phyloP scores from a whole-genome alignment of 2,113 vertebrate genomes.

The Atlantisia rogersi region DNA sequence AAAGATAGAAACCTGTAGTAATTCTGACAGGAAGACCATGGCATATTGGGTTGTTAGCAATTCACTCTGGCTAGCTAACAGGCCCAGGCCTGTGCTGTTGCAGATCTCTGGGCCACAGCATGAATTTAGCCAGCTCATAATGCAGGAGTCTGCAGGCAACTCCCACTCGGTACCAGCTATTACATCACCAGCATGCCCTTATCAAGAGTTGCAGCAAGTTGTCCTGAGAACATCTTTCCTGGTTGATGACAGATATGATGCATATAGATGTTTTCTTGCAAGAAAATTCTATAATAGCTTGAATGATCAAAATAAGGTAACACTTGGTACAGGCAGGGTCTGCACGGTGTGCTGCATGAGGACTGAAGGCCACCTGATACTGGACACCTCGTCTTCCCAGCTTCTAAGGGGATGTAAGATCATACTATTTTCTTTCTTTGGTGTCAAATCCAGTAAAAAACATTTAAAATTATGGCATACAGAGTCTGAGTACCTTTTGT shows the following conservation, averaged over 20 bases:
- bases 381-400: neutral
- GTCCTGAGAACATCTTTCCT: neutral
- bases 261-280: neutral
- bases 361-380: neutral
- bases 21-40: neutral
- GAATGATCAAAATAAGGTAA: neutral
- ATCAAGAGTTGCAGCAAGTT: neutral
- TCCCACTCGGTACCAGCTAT: neutral
- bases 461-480: neutral
- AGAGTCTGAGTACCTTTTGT: neutral
- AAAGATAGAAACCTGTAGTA: neutral
- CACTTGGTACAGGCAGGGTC: neutral
- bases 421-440: neutral
- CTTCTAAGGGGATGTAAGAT: neutral
- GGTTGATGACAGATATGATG: neutral
- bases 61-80: neutral
- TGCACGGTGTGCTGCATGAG: neutral
- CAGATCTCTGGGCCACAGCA: neutral
- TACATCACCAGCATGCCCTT: neutral
- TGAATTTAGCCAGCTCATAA: neutral
- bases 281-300: neutral
- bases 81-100: too few relatives aligned
- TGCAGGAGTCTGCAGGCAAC: neutral
- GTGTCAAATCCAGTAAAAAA: neutral
- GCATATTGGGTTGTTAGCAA: neutral